These are phyloP conservation scores for Corythornis vintsioides DNA, from an alignment of 2,113 vertebrate genomes.

Conservation along the genomic window DNA sequence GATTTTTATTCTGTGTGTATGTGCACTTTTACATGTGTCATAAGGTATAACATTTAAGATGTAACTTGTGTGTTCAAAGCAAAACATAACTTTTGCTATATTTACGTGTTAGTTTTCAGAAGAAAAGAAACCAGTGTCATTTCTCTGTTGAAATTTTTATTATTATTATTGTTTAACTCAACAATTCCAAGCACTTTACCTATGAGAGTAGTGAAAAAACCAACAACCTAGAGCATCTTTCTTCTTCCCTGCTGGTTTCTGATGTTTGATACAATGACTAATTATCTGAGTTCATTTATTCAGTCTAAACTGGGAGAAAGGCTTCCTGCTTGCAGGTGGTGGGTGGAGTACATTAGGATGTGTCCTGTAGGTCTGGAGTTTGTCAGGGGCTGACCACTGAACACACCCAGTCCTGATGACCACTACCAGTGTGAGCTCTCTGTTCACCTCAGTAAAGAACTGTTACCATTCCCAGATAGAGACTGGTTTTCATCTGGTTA, in stretches of 20 bases:
- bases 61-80: not conserved
- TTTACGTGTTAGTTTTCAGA: not conserved
- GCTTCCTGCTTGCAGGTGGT: not conserved
- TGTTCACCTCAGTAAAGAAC: not conserved
- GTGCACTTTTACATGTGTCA: accelerated
- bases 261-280: not conserved
- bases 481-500: not conserved
- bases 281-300: not conserved
- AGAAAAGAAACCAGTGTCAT: not conserved
- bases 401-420: not conserved
- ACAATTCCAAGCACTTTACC: not conserved
- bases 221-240: not conserved
- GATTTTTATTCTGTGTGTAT: not conserved
- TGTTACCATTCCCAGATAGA: not conserved
- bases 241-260: not conserved
- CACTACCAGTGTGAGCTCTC: accelerated
- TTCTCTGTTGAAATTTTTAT: not conserved
- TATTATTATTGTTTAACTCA: not conserved
- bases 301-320: not conserved
- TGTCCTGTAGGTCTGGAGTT: not conserved
- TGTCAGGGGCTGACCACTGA: not conserved
- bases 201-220: not conserved
- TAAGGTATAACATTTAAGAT: not conserved
- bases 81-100: not conserved
- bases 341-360: not conserved